phyloP scores from a whole-genome alignment of 2,888 invertebrate species.

The Incurvaria masculella region DNA sequence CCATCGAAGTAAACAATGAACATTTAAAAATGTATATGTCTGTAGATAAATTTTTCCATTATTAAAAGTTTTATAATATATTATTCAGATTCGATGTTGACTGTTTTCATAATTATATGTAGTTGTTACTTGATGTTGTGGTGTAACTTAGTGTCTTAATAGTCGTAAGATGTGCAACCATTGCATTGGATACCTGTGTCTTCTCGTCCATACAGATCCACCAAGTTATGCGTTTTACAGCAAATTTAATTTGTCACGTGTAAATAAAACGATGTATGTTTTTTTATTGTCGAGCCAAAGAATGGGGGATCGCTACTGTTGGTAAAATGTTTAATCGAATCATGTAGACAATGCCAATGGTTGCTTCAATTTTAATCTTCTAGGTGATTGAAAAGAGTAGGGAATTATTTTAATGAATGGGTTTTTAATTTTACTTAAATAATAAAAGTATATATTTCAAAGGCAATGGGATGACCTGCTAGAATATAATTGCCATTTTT shows the following conservation, averaged over 20 bases:
- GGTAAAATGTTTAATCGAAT: too few relatives aligned
- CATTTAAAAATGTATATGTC: slow-evolving; percentile 34
- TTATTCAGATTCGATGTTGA: slow-evolving; percentile 58
- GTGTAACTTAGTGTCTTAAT: slow-evolving; percentile 56
- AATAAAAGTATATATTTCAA: neutral
- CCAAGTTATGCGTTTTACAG: too few relatives aligned
- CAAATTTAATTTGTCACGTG: too few relatives aligned
- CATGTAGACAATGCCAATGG: neutral
- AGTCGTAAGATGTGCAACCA: slow-evolving; percentile 30
- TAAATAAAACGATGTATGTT: too few relatives aligned
- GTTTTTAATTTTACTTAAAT: neutral
- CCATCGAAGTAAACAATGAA: slow-evolving; percentile 34
- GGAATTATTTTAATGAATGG: neutral
- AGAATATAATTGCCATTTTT: too few relatives aligned
- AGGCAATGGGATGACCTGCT: too few relatives aligned
- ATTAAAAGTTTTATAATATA: slow-evolving; percentile 48
- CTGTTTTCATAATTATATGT: slow-evolving; percentile 58
- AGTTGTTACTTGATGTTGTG: slow-evolving; percentile 59
- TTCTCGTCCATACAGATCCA: too few relatives aligned
- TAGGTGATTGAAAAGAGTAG: neutral
- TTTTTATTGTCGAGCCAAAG: too few relatives aligned
- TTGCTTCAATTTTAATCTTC: neutral
- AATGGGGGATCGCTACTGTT: too few relatives aligned
- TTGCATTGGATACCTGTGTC: too few relatives aligned
- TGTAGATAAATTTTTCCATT: slow-evolving; percentile 52